Base-by-base conservation (phyloP, 2,888 invertebrate genomes). In the Crepidodera aurea region DNA sequence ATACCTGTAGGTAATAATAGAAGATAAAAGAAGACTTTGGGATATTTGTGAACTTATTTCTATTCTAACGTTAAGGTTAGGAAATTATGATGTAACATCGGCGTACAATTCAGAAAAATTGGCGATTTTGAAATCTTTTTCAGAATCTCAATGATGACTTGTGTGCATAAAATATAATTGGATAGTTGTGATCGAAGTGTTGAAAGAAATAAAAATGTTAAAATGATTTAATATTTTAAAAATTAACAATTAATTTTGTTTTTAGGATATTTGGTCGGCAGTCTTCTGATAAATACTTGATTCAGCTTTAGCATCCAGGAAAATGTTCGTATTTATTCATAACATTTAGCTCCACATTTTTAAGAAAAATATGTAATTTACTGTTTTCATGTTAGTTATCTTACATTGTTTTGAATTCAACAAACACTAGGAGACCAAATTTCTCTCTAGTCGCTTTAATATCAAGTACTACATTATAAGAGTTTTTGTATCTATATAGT, bases 401-500 rank as follows among this genome's bases (percentile, higher is more conserved):
- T 32, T 56, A 12, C 34, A 48, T 57, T 57, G 57, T 57, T 57
- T 57, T 57, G 12, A 57, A 15, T 37, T 57, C 37, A 39, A 57
- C 12, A 29, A 48, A 48, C 25, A 57, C 57, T 57, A 57, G 57
- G 57, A 57, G 57, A 57, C 57, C 57, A 57, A 48, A 48, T 48
- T 57, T 57, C 55, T 55, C 55, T 55, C 57, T 57, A 57, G 57
- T 57, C 57, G 57, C 57, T 57, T 57, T 57, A 48, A 37, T 57
- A 39, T 57, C 39, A 57, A 57, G 39, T 57, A 57, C 57, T 57
- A 50, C 25, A 48, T 39, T 37, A 19, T 57, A 57, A 57, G 39
- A 48, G 48, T 57, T 57, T 57, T 48, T 57, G 57, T 57, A 57
- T 50, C 57, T 57, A 57, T 57, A 50, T 57, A 25, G 48, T 50